These are phyloP conservation scores for Parazoanthus atlanticus DNA, from an alignment of 92 coral and sea anemone genomes.

Conservation along the genomic window DNA sequence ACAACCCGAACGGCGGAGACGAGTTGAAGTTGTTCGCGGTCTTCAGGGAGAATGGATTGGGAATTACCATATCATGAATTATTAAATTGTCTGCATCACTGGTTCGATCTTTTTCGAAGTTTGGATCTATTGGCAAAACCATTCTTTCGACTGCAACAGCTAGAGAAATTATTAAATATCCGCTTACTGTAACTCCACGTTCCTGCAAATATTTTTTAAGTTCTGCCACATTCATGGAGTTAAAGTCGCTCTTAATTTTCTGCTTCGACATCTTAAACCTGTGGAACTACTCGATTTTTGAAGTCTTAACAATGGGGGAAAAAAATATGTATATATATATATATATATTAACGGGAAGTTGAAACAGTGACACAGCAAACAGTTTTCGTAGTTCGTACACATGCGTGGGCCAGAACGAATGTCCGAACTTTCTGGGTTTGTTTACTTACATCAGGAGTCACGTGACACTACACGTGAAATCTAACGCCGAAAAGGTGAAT, in stretches of 20 bases:
- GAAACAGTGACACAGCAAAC: slow-evolving; percentile 23
- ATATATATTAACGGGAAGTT: slow-evolving; percentile 35
- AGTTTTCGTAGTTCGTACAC: slow-evolving; percentile 5
- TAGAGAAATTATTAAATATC: slow-evolving; percentile 48
- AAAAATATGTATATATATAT: slow-evolving; percentile 25
- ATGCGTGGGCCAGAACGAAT: slow-evolving; percentile 9
- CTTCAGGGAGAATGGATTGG: slow-evolving; percentile 57
- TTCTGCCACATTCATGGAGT: slow-evolving; percentile 55
- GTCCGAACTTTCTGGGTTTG: slow-evolving; percentile 7
- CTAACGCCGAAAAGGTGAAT: not conserved
- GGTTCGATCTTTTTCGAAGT: slow-evolving; percentile 52
- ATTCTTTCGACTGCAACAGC: slow-evolving; percentile 46
- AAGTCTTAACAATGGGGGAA: not conserved
- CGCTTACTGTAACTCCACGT: slow-evolving; percentile 55
- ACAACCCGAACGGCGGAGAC: slow-evolving; percentile 67
- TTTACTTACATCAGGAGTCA: slow-evolving; percentile 18
- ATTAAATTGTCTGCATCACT: slow-evolving; percentile 48
- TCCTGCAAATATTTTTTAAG: slow-evolving; percentile 56
- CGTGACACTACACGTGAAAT: not conserved
- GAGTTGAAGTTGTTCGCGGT: slow-evolving; percentile 59
- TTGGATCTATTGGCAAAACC: slow-evolving; percentile 18
- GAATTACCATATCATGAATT: slow-evolving; percentile 61
- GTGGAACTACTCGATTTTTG: not conserved
- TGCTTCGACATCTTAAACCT: slow-evolving; percentile 33
- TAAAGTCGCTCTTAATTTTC: slow-evolving; percentile 45